These are phyloP conservation scores for Globodera ellingtonae DNA, from an alignment of 1,140 invertebrate species.

Conservation along the genomic window DNA sequence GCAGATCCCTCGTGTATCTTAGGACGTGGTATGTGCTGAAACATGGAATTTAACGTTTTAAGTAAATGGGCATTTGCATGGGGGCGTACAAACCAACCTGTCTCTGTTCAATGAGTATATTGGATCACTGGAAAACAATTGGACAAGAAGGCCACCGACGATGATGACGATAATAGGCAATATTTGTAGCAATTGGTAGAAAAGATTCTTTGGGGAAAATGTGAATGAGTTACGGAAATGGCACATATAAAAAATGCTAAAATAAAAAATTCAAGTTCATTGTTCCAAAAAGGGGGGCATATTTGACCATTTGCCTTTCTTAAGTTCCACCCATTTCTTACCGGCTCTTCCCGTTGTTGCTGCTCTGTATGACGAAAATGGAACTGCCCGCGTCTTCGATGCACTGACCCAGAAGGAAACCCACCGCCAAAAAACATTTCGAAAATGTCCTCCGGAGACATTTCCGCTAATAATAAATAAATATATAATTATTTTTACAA, in stretches of 20 bases:
- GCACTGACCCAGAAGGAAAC: constrained; percentile 69
- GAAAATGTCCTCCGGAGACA: constrained; percentile 94
- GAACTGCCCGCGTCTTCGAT: constrained; percentile 49
- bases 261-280: too few relatives aligned
- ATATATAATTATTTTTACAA: too few relatives aligned
- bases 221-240: background rate
- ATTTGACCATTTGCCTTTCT: too few relatives aligned
- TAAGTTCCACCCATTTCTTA: background rate
- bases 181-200: constrained; percentile 53
- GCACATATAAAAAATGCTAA: too few relatives aligned
- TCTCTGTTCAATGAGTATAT: constrained; percentile 54
- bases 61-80: background rate
- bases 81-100: constrained; percentile 26
- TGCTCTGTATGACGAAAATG: constrained; percentile 37
- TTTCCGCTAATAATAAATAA: constrained; percentile 75
- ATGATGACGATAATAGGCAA: constrained; percentile 58
- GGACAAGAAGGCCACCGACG: constrained; percentile 56
- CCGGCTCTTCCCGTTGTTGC: constrained; percentile 29
- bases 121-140: constrained; percentile 59
- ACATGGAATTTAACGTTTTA: background rate
- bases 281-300: too few relatives aligned
- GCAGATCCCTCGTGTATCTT: constrained; percentile 76
- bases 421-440: constrained; percentile 97
- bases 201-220: constrained; percentile 24
- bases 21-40: constrained; percentile 80